Percentiles rank a stretch among this genome's conserved stretches.
These are phyloP conservation scores for Toxotes chatareus DNA, from an alignment of 2,113 vertebrate species.

Conservation along the genomic window DNA sequence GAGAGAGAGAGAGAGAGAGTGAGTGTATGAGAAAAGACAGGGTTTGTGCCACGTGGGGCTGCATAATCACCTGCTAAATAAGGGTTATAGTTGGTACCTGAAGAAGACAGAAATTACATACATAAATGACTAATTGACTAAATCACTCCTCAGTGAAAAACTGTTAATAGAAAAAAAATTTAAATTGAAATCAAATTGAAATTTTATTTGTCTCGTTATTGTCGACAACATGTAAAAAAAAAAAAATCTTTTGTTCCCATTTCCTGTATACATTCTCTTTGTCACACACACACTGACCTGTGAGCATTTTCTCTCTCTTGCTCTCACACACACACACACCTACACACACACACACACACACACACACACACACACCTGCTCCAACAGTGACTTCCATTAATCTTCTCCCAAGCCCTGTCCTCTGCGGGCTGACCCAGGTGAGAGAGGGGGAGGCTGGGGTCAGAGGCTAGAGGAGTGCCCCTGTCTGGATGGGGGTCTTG, in stretches of 20 bases:
- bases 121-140: background rate
- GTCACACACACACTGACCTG: conserved; percentile 5
- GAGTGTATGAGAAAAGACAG: conserved; percentile 12
- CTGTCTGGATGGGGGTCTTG: conserved; percentile 65
- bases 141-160: background rate
- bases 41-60: conserved; percentile 59
- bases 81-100: conserved; percentile 47
- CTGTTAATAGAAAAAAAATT: background rate
- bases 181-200: too few relatives aligned
- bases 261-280: background rate
- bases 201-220: background rate
- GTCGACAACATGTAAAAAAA: background rate
- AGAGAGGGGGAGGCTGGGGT: conserved; percentile 69
- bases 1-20: background rate
- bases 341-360: conserved; percentile 14
- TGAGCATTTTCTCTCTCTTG: background rate
- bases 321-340: background rate
- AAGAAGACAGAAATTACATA: conserved; percentile 42
- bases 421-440: conserved; percentile 77
- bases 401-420: conserved; percentile 76
- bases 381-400: conserved; percentile 74
- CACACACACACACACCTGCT: conserved; percentile 67
- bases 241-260: conserved; percentile 5
- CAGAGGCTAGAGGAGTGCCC: conserved; percentile 71
- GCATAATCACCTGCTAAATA: conserved; percentile 76